These are phyloP conservation scores for Tigriopus japonicus DNA, from an alignment of 1,140 invertebrate genomes.

Conservation along the genomic window DNA sequence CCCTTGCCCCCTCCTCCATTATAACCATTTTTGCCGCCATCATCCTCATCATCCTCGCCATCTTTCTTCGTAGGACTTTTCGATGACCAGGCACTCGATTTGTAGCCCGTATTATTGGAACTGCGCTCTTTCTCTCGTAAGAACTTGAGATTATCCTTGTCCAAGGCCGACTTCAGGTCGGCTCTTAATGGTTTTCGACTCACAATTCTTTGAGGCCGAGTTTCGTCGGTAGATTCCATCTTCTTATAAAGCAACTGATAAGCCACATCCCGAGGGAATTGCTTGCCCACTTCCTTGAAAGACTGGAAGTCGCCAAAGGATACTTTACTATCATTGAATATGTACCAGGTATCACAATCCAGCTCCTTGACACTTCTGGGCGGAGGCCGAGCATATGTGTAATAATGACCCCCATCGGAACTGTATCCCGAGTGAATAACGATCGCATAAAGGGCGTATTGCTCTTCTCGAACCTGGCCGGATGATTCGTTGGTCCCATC, in stretches of 20 bases:
- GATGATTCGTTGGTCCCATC: not conserved
- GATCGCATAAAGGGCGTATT: constrained; percentile 52
- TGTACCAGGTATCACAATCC: constrained; percentile 40
- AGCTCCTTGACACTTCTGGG: constrained; percentile 14
- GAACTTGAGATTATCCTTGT: constrained; percentile 27
- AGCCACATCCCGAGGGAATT: constrained; percentile 47
- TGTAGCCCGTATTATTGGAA: not conserved
- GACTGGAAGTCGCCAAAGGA: constrained; percentile 37
- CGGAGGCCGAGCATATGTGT: constrained; percentile 46
- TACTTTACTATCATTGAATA: constrained; percentile 57
- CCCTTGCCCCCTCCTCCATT: not conserved
- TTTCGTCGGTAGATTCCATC: constrained; percentile 18
- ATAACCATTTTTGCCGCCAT: not conserved
- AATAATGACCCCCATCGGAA: constrained; percentile 67
- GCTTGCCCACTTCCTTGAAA: constrained; percentile 35
- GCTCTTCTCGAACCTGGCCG: constrained; percentile 13
- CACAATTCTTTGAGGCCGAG: constrained; percentile 23
- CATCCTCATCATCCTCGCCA: not conserved
- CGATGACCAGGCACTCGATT: not conserved
- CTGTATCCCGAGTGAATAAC: constrained; percentile 62
- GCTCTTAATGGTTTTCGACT: constrained; percentile 23
- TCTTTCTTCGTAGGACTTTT: not conserved
- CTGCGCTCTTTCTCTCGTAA: constrained; percentile 20
- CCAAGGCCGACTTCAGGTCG: constrained; percentile 29
- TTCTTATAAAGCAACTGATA: constrained; percentile 57